Percentiles rank a stretch among this genome's conserved stretches.
Conservation (phyloP, 2,888 invertebrate genomes). For the Aspidiotus destructor region DNA sequence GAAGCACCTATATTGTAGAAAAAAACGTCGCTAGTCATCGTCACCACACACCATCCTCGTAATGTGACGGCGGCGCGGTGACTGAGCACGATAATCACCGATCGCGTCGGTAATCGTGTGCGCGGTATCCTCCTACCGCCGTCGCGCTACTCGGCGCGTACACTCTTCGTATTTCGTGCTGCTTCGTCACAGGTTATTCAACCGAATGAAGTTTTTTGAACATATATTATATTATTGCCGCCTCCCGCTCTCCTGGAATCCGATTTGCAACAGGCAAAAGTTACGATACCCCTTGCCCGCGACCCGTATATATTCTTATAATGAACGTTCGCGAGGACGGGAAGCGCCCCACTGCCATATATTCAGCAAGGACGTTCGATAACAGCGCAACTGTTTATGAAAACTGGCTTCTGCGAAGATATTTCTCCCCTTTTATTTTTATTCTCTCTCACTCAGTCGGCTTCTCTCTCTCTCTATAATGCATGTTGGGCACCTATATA, state of each 20-base stretch:
- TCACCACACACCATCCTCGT: no score
- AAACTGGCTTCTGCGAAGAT: constrained; percentile 27
- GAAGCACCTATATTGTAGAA: no score
- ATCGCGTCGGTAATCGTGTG: neutral
- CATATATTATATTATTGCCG: constrained; percentile 2
- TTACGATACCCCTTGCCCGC: neutral
- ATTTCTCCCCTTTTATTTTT: constrained; percentile 7
- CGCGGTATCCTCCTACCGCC: neutral
- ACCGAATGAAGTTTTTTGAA: constrained; percentile 21
- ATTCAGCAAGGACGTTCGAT: constrained; percentile 31
- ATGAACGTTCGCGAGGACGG: constrained; percentile 27
- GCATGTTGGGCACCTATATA: no score
- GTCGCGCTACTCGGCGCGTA: neutral
- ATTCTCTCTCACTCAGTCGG: no score
- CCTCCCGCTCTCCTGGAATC: constrained; percentile 3
- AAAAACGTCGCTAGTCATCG: neutral
- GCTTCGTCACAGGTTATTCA: constrained; percentile 28
- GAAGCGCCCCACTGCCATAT: constrained; percentile 31
- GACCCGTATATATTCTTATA: neutral
- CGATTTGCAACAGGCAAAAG: constrained; percentile 26
- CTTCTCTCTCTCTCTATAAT: no score
- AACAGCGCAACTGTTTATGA: constrained; percentile 26
- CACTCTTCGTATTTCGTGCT: neutral
- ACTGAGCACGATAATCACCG: constrained; percentile 1
- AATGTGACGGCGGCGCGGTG: neutral